Evolutionary conservation across 2,888 invertebrate species (phyloP).

Genomic region (Neelides folsomi): DNA sequence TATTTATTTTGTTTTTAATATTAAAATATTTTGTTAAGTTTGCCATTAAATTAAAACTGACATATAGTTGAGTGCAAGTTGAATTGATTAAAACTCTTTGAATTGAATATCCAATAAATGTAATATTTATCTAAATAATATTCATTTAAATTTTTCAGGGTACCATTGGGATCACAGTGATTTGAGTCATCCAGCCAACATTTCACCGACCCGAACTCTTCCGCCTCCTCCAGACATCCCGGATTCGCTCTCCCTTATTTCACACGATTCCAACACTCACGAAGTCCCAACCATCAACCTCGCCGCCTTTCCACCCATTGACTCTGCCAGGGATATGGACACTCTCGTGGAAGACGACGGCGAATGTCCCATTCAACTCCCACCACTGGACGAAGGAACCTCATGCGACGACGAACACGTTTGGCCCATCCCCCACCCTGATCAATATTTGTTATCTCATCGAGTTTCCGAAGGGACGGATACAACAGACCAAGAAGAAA

Average conservation of each 20-base stretch:
- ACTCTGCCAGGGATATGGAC: conserved; percentile 22
- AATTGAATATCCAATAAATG: background rate
- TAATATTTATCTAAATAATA: background rate
- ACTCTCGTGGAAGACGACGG: conserved; percentile 25
- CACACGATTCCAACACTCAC: conserved; percentile 24
- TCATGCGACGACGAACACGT: conserved; percentile 19
- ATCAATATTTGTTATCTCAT: conserved; percentile 28
- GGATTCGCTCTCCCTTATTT: conserved; percentile 23
- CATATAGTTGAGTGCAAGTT: background rate
- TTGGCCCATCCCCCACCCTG: conserved; percentile 31
- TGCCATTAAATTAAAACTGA: too few relatives aligned
- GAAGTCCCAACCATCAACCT: conserved; percentile 27
- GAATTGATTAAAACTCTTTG: background rate
- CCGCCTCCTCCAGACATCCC: conserved; percentile 31
- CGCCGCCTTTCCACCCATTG: conserved; percentile 27
- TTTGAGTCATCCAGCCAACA: conserved; percentile 29
- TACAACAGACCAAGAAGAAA: conserved; percentile 15
- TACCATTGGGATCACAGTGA: conserved; percentile 30
- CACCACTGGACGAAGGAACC: conserved; percentile 18
- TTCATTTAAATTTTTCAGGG: conserved; percentile 6
- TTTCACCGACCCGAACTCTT: conserved; percentile 27
- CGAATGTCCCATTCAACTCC: conserved; percentile 8
- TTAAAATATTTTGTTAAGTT: too few relatives aligned
- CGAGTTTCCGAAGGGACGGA: conserved; percentile 16
- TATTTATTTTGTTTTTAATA: too few relatives aligned